A percentile compares a stretch with the other conserved stretches of the same genome.
Evolutionary conservation across 1,140 invertebrate species (phyloP).

Genomic region (Chrysomallon squamiferum): DNA sequence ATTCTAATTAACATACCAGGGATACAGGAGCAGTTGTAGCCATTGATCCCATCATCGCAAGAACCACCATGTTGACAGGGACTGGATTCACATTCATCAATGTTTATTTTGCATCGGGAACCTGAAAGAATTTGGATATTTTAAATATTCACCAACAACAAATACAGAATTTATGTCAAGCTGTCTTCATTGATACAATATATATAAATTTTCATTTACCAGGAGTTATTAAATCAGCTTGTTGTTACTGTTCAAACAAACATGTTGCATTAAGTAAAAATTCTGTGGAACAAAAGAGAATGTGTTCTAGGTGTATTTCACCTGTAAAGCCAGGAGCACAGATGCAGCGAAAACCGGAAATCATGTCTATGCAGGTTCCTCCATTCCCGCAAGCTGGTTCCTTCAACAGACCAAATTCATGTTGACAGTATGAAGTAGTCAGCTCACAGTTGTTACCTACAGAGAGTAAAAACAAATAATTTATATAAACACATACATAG

Average conservation of each 20-base stretch:
- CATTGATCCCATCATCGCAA: constrained; percentile 35
- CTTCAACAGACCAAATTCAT: constrained; percentile 6
- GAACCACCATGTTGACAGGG: constrained; percentile 46
- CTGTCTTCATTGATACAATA: not conserved
- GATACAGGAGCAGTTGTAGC: constrained; percentile 41
- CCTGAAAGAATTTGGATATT: constrained; percentile 15
- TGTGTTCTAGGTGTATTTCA: too few relatives aligned
- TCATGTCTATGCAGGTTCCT: constrained; percentile 58
- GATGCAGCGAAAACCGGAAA: constrained; percentile 58
- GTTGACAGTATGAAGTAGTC: constrained; percentile 24
- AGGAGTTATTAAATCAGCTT: too few relatives aligned
- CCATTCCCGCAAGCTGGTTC: constrained; percentile 32
- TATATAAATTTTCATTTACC: too few relatives aligned
- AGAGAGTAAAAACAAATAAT: not conserved
- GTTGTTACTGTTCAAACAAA: too few relatives aligned
- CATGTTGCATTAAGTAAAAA: too few relatives aligned
- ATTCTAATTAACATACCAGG: constrained; percentile 19
- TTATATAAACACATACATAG: too few relatives aligned
- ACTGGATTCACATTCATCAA: constrained; percentile 40
- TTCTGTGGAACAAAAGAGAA: too few relatives aligned
- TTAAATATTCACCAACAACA: too few relatives aligned
- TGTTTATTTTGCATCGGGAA: constrained; percentile 34
- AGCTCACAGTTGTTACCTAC: constrained; percentile 39
- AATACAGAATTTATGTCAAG: not conserved
- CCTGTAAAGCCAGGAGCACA: constrained; percentile 41